Evolutionary conservation across 2,113 vertebrate genomes (phyloP).

Genomic region (Psephotus haematonotus): DNA sequence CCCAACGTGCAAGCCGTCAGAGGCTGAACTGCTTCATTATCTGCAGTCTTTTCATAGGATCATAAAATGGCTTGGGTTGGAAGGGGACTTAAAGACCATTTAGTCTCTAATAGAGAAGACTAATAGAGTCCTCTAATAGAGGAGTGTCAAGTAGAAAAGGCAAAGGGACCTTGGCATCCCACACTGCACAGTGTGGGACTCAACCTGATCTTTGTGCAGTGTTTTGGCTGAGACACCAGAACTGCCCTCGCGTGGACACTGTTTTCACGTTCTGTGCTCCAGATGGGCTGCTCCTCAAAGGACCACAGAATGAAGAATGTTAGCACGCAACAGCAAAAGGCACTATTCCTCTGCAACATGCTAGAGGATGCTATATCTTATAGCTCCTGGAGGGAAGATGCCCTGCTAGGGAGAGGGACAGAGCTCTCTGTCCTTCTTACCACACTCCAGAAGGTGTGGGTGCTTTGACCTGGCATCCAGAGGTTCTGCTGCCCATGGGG

Average conservation of each 20-base stretch:
- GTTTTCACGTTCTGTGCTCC: background rate
- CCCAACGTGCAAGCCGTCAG: background rate
- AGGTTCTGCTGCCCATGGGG: background rate
- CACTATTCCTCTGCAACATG: background rate
- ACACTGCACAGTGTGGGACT: fast-evolving
- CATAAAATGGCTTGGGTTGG: background rate
- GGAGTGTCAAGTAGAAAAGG: background rate
- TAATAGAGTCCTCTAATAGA: too few species aligned
- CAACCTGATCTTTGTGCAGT: fast-evolving
- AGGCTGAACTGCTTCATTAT: background rate
- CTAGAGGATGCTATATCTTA: background rate
- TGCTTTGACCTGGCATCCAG: background rate
- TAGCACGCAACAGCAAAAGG: background rate
- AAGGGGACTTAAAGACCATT: background rate
- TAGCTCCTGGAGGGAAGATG: background rate
- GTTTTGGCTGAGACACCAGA: background rate
- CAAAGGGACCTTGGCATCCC: background rate
- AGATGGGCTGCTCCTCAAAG: background rate
- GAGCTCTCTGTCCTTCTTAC: background rate
- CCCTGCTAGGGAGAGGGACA: background rate
- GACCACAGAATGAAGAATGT: background rate
- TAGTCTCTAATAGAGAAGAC: background rate
- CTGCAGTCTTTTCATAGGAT: background rate
- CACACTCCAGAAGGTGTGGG: background rate
- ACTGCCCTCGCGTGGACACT: fast-evolving